Base-by-base conservation (phyloP, 1,140 invertebrate genomes). In the Gryon sp. region DNA sequence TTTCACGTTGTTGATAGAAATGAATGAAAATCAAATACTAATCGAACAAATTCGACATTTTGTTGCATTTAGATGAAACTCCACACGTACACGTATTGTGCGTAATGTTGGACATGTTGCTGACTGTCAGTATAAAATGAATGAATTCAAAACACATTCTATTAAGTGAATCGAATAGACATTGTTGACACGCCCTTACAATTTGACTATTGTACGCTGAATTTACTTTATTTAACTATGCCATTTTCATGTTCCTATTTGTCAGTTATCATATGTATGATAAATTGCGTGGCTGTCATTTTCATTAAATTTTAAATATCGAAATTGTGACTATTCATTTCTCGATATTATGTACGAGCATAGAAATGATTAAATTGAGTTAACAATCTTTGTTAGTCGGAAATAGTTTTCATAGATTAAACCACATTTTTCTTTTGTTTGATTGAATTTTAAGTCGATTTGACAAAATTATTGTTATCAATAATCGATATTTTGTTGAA, bases 71-170 rank as follows among this genome's bases (percentile, higher is more conserved):
- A 22, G 34, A 8, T 40, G n/a, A 41, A 50, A 50, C 32, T 30
- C 20, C 30, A 50, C 24, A 50, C 22, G 69, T 69, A 63, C 50
- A 69, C 48, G n/a, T n/a, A 66, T 52, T 50, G 43, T 43, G 43
- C 45, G 57, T 53, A 76, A 73, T 69, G 55, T 28, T 53, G 62
- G 28, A 65, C 66, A 68, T 22, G 53, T 36, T 55, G 55, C 48
- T 14, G 55, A 46, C 41, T 75, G 72, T 72, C 60, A 72, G 28
- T 22, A 43, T 70, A 65, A 65, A 79, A 79, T 79, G 66, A 60
- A 79, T 55, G 65, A 65, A 22, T 68, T 14, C 65, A 59, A 69
- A 48, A 55, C 68, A 72, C 60, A 48, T 60, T 41, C 66, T 73
- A 68, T 76, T 68, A 65, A 75, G 68, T 53, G 57, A 30, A 52